Base-by-base conservation (phyloP, 2,113 vertebrate species). In the Malurus alboscapulatus region DNA sequence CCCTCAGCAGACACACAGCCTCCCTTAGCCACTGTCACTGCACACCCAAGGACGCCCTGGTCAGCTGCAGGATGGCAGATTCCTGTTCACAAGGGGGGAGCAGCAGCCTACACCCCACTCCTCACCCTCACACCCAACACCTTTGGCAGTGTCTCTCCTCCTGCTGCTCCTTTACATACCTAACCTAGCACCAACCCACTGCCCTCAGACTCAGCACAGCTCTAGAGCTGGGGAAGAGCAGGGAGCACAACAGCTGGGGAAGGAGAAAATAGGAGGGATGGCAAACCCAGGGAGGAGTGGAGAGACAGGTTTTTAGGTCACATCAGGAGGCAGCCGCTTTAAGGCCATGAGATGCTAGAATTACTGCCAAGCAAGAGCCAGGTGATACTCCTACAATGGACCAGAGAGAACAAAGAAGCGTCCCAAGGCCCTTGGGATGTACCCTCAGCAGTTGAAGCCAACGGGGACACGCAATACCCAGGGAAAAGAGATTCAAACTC, bases 21-120 rank as follows among this genome's bases (percentile, higher is more conserved):
- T 75, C 12, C 47, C 66, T 92, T 19, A 51, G 47, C 48, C 47
- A 17, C 47, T 5, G 2, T 40, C 81, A 61, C 61, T 32, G 29
- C 24, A 12, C 13, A 59, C 44, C 29, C 30, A 47, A 21, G 51
- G 84, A 87, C 2, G 0, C 29, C 2, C 8, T 51, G 42, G 25
- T 14, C 0, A 0, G 47, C 36, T 65, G 63, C 8, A 4, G 45
- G 21, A 86, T 2, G 2, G 5, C 11, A 50, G 14, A 24, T 26
- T 65, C 38, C 62, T 61, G 24, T 79, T 29, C 36, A 57, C 27
- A 66, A 63, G 79, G 4, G 9, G 38, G 30, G 14, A 94, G 36
- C 17, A 79, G 45, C 59, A 78, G 30, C 26, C 53, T 54, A 44
- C 22, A 72, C 32, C n/a, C 66, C 22, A 17, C 27, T 48, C 14